Evolutionary conservation across 2,113 vertebrate genomes (phyloP).

Genomic region (Hepsetus odoe): DNA sequence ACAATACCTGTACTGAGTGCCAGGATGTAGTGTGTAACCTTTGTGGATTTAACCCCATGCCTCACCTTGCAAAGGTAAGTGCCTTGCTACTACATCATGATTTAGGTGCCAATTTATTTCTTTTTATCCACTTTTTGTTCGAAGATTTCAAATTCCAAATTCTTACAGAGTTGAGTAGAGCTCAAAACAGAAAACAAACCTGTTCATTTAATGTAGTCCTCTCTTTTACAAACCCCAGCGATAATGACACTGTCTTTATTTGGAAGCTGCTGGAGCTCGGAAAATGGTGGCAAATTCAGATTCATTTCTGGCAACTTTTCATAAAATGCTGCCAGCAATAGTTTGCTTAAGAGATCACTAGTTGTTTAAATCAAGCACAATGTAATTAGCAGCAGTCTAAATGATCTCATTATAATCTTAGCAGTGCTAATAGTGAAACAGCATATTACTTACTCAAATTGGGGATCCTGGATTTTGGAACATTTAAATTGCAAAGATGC

Average conservation of each 20-base stretch:
- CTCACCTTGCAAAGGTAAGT: constrained; percentile 87
- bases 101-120: not conserved
- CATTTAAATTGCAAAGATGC: not conserved
- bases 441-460: not conserved
- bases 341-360: not conserved
- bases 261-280: too few species aligned
- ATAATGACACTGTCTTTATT: too few species aligned
- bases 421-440: not conserved
- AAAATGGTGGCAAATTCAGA: too few species aligned
- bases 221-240: too few species aligned
- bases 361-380: not conserved
- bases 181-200: too few species aligned
- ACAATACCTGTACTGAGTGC: constrained; percentile 91
- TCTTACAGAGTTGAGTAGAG: too few species aligned
- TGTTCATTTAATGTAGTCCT: too few species aligned
- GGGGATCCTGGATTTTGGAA: not conserved
- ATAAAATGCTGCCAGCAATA: not conserved
- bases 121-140: too few species aligned
- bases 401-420: not conserved
- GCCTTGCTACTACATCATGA: not conserved
- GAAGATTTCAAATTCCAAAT: too few species aligned
- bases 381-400: not conserved
- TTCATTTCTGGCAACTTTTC: not conserved
- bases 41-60: constrained; percentile 97
- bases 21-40: constrained; percentile 89